Evolutionary conservation across 2,797 vertebrate species (phyloP), one percentile per base, ranked within the genome.

Genomic region (Simalia tracyae): DNA sequence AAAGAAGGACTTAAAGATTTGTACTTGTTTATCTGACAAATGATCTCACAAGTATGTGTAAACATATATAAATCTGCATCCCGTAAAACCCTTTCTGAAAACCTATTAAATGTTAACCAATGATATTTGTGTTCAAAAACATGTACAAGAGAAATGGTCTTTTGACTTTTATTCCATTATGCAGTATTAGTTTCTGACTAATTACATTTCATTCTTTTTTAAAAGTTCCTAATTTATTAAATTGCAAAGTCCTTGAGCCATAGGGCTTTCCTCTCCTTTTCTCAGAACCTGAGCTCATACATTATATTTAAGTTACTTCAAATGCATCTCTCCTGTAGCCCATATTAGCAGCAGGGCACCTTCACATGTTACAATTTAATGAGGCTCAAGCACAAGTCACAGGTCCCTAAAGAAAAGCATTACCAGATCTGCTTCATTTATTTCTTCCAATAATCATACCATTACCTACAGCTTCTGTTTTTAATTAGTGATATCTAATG

Each of bases 401-500:
- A 91, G 95, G 91, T 95, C 94, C 92, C 96, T 89, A 87, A 94
- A 96, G 95, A 96, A 96, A 97, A 96, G 93, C 88, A 90, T 94
- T 97, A 96, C 96, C 93, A 96, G 95, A 97, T 96, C 93, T 92
- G 94, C 93, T 97, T 96, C 97, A 97, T 97, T 97, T 97, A 96
- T 97, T 97, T 97, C 94, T 96, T 97, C 96, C 94, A 97, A 96
- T 97, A 97, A 97, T 96, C 96, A 97, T 97, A 97, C 94, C 92
- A 97, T 96, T 96, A 96, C 97, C 94, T 97, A 95, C 92, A 96
- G 96, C 94, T 97, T 97, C 97, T 96, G 95, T 95, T 97, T 97
- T 97, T 97, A 97, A 97, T 97, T 97, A 97, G 95, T 96, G 90
- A 92, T 93, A 97, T 95, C 93, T 97, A 97, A 97, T 96, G 95